Conservation (phyloP, 2,113 vertebrate genomes). For the Fregata magnificens region DNA sequence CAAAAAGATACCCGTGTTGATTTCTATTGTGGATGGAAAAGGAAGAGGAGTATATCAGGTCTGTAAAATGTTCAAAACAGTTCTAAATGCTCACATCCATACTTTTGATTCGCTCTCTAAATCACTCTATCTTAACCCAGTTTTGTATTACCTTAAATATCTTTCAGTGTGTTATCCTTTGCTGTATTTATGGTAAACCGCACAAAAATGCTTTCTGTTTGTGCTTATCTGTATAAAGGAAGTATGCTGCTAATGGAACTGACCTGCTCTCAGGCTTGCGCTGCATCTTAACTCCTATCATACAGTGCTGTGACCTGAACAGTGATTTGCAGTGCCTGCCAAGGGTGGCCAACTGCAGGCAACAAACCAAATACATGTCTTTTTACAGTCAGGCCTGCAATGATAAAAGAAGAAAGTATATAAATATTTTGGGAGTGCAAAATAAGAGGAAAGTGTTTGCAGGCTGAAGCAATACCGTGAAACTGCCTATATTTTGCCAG, state of each 20-base stretch:
- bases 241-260: neutral
- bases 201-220: neutral
- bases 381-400: neutral
- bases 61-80: neutral
- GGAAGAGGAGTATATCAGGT: neutral
- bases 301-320: neutral
- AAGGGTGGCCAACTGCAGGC: neutral
- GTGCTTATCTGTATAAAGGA: neutral
- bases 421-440: neutral
- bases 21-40: neutral
- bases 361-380: neutral
- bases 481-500: neutral
- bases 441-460: neutral
- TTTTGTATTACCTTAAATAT: neutral
- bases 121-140: neutral
- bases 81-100: neutral
- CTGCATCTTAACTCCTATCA: neutral
- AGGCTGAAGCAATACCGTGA: neutral
- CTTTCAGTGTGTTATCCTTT: neutral
- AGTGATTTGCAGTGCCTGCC: neutral
- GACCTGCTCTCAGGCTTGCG: neutral
- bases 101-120: neutral
- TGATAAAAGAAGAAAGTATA: neutral
- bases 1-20: neutral
- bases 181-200: neutral